Evolutionary conservation across 2,888 invertebrate genomes (phyloP), one percentile per base, ranked within the genome.

Genomic region (Drosophila leonis): DNA sequence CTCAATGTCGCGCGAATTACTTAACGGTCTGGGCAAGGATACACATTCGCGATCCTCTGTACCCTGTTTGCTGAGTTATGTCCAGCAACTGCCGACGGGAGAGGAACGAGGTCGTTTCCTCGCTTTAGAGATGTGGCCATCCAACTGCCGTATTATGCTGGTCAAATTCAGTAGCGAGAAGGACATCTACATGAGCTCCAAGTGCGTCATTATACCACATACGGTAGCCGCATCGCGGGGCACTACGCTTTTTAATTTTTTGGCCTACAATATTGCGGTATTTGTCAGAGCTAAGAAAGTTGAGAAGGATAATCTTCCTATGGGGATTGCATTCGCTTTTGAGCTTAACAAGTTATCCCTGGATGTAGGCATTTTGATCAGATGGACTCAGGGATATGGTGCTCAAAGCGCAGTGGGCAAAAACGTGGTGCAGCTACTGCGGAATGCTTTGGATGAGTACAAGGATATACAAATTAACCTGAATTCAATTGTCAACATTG

Each of bases 281-380:
- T 98, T 98, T 93, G 96, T 98, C 94, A 96, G 96, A 93, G 94
- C 97, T 83, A 95, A 97, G 80, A 94, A 97, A 37, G 94, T 95
- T 72, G 81, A 86, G 4, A 94, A 95, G 49, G 95, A 97, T 83
- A 94, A 95, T 51, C 93, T 98, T 57, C 97, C 98, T 0, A 94
- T 99, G 72, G 98, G 98, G 7, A 98, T 99, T 93, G 98, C 98
- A 3, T 98, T 99, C 94, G 98, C 98, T 90, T 99, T 99, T 92
- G 98, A 98, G 0, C 94, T 98, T 75, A 93, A 94, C 73, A 98
- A 98, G 93, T 93, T 95, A 70, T 97, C 98, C 0, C 94, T 99
- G 35, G 97, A 97, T 1, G 95, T 96, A 83, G 98, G 98, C 7
- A 92, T 95, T 27, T 94, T 98, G 49, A 96, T 97, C 76, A 94